phyloP scores from a whole-genome alignment of 2,113 vertebrate genomes.

The Kobus ellipsiprymnus region DNA sequence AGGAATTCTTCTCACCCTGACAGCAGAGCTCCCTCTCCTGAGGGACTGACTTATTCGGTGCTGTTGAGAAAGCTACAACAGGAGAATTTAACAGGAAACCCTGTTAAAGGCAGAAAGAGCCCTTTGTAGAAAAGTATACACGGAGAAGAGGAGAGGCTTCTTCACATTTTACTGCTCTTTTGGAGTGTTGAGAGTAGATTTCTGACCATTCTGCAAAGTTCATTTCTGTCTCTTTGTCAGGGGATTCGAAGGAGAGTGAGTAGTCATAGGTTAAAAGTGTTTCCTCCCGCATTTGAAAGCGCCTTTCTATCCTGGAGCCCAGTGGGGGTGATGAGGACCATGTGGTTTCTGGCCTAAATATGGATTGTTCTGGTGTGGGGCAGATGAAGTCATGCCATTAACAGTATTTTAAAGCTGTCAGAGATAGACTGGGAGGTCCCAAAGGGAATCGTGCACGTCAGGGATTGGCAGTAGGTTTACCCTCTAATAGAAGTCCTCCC shows the following conservation, averaged over 20 bases:
- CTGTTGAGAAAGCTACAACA: not conserved
- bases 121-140: not conserved
- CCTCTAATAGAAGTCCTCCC: slow-evolving; percentile 32
- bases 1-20: not conserved
- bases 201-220: not conserved
- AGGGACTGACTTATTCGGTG: not conserved
- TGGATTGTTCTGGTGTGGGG: slow-evolving; percentile 14
- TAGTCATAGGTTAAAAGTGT: not conserved
- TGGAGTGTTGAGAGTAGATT: not conserved
- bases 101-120: not conserved
- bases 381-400: slow-evolving; percentile 61
- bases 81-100: not conserved
- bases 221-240: not conserved
- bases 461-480: slow-evolving; percentile 36
- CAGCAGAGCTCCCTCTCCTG: not conserved
- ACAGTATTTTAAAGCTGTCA: slow-evolving; percentile 51
- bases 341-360: slow-evolving; percentile 55
- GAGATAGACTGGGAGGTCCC: slow-evolving; percentile 46
- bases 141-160: not conserved
- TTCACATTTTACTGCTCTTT: not conserved
- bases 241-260: not conserved
- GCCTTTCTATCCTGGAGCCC: not conserved
- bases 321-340: slow-evolving; percentile 1
- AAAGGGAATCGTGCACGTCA: not conserved
- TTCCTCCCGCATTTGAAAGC: not conserved